These are phyloP conservation scores for Fragum fragum DNA, from an alignment of 2,888 invertebrate genomes.

Conservation along the genomic window DNA sequence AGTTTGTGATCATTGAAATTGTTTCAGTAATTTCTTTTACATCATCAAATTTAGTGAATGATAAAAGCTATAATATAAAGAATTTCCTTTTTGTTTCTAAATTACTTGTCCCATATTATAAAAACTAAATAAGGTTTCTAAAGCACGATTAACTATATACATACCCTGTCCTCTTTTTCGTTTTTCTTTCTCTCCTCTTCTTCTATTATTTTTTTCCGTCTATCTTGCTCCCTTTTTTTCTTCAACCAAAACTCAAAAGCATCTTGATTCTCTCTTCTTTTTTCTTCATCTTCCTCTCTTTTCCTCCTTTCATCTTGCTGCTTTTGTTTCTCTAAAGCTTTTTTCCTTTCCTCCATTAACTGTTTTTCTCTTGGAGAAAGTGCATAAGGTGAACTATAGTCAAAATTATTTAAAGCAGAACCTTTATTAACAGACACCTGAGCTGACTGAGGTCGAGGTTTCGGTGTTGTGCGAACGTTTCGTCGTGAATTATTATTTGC, in stretches of 20 bases:
- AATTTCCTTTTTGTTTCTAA: no score
- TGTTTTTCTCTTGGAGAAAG: conserved; percentile 79
- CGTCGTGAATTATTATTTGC: conserved; percentile 65
- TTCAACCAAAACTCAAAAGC: conserved; percentile 81
- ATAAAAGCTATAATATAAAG: no score
- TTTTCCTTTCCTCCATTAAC: conserved; percentile 70
- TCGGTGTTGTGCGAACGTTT: conserved; percentile 61
- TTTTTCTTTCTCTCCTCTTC: conserved; percentile 68
- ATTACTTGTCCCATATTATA: no score
- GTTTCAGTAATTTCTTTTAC: no score
- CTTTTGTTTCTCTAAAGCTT: conserved; percentile 72
- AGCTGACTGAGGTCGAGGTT: conserved; percentile 79
- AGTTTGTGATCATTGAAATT: no score
- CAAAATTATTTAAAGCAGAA: conserved; percentile 67
- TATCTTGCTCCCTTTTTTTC: conserved; percentile 71
- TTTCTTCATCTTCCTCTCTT: conserved; percentile 76
- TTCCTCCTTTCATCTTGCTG: conserved; percentile 73
- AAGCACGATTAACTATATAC: conserved; percentile 36
- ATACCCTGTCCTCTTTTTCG: conserved; percentile 72
- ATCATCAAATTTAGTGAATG: no score
- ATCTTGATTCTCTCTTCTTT: conserved; percentile 73
- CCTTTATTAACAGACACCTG: conserved; percentile 32
- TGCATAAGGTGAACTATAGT: conserved; percentile 84
- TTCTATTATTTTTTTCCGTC: conserved; percentile 64
- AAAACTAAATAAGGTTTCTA: no score